Evolutionary conservation across 1,140 invertebrate species (phyloP), one percentile per base, ranked within the genome.

Genomic region (Helicoverpa armigera): DNA sequence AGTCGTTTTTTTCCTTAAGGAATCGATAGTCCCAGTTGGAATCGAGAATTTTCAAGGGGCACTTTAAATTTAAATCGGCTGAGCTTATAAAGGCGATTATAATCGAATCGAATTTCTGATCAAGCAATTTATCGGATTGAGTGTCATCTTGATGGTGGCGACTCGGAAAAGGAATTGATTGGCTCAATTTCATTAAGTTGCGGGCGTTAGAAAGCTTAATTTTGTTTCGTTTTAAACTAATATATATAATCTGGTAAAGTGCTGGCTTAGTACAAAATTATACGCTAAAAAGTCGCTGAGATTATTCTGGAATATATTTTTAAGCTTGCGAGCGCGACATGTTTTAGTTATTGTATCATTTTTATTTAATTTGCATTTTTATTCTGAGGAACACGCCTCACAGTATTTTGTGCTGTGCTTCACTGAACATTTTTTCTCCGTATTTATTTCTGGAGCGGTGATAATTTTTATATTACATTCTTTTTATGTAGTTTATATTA

Each of bases 31-130:
- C 79, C 29, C 67, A 79, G 69, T 74, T 74, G 77, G 74, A 82
- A 82, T 76, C 53, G 83, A 79, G 82, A 83, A 81, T 85, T 83
- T 83, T 77, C 83, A 76, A 80, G 80, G 74, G 83, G 82, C 85
- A 85, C 79, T 87, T 86, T 86, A 85, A 86, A 86, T 88, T 87
- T 85, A 83, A 88, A 81, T 85, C 73, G 83, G 60, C 67, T 75
- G 79, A 84, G 76, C 83, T 86, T 85, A 88, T 86, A 87, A 86
- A 85, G 82, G 72, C 81, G 85, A 88, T 89, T 89, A 88, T 88
- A 88, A 88, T 88, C 85, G 84, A 88, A 89, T 89, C 72, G 85
- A 86, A 83, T 86, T 82, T 80, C 78, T 84, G 82, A 84, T 82
- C 85, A 80, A 83, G 79, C 82, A 83, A 84, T 84, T 83, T 86